Evolutionary conservation across 2,113 vertebrate genomes (phyloP).

Genomic region (Microtus pennsylvanicus): DNA sequence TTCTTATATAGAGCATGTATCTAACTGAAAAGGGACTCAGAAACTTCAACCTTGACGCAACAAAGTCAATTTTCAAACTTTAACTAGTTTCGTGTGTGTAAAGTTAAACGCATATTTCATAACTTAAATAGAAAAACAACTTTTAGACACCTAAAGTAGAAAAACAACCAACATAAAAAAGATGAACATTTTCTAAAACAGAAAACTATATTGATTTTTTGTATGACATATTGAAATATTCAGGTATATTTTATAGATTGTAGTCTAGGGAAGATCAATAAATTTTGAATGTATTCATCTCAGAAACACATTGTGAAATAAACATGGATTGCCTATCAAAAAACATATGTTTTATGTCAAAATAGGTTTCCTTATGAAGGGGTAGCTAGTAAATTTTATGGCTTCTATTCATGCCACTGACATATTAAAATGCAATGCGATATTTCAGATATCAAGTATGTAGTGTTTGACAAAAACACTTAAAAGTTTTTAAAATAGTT

Average conservation of each 20-base stretch:
- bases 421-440: background rate
- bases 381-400: background rate
- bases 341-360: slow-evolving; percentile 39
- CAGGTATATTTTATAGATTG: slow-evolving; percentile 35
- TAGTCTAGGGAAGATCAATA: slow-evolving; percentile 43
- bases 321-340: slow-evolving; percentile 35
- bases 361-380: background rate
- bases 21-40: background rate
- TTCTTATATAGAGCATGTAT: background rate
- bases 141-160: background rate
- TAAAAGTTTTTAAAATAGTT: background rate
- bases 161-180: slow-evolving; percentile 7
- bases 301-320: slow-evolving; percentile 51
- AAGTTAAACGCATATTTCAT: background rate
- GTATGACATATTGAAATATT: slow-evolving; percentile 43
- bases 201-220: slow-evolving; percentile 55
- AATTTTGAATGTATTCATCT: slow-evolving; percentile 47
- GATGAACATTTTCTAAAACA: slow-evolving; percentile 34
- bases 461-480: background rate
- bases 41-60: background rate
- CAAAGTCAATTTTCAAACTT: background rate
- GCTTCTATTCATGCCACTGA: background rate
- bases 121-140: background rate
- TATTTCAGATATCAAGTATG: background rate
- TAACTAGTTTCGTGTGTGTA: background rate